Percentiles rank a stretch among this genome's conserved stretches.
These are phyloP conservation scores for Burhinus bistriatus DNA, from an alignment of 2,113 vertebrate species.

Conservation along the genomic window DNA sequence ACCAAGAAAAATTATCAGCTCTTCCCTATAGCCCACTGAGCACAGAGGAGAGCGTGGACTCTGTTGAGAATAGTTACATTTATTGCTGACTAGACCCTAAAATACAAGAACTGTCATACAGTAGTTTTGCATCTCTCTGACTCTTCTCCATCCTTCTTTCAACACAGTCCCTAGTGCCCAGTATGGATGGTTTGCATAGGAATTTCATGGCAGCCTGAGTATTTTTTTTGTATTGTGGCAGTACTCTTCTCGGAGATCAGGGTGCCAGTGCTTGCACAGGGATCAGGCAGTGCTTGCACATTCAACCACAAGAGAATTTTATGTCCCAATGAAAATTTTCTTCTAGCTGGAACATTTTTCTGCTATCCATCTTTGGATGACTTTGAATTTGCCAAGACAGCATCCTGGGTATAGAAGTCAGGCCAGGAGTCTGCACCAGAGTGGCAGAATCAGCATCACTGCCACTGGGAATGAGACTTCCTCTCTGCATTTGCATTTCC, in stretches of 20 bases:
- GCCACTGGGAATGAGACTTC: neutral
- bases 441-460: neutral
- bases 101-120: neutral
- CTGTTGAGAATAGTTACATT: neutral
- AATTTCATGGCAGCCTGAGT: neutral
- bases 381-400: neutral
- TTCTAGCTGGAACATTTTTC: neutral
- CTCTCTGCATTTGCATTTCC: slow-evolving; percentile 10
- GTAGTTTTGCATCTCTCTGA: neutral
- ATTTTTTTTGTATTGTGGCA: neutral
- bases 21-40: neutral
- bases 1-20: neutral
- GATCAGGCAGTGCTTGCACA: neutral
- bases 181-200: neutral
- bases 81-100: neutral
- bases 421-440: neutral
- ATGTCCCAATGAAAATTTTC: neutral
- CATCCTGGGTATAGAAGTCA: neutral
- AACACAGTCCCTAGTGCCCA: neutral
- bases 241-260: neutral
- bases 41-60: neutral
- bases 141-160: neutral
- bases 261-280: neutral
- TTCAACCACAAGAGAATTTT: neutral
- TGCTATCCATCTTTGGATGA: neutral